A percentile compares a stretch with the other conserved stretches of the same genome.
Evolutionary conservation across 92 coral and sea anemone species (phyloP).

Genomic region (Hydrozoanthus gracilis): DNA sequence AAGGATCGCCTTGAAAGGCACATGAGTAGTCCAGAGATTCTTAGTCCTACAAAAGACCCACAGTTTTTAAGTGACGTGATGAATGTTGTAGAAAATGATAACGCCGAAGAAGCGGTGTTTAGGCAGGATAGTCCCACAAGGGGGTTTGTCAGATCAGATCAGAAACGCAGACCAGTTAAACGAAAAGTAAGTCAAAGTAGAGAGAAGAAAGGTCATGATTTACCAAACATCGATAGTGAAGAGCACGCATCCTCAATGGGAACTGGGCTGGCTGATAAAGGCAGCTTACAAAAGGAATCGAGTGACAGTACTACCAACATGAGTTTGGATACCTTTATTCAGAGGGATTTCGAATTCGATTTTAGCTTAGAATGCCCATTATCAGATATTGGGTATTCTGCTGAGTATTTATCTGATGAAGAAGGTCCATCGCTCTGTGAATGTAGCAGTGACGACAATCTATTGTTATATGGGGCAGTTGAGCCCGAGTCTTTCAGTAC

Average conservation of each 20-base stretch:
- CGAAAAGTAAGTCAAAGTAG: constrained; percentile 11
- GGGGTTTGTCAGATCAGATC: constrained; percentile 47
- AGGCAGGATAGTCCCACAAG: not conserved
- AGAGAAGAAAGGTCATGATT: not conserved
- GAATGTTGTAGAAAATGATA: not conserved
- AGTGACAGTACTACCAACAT: not conserved
- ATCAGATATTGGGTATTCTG: constrained; percentile 28
- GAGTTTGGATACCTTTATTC: constrained; percentile 14
- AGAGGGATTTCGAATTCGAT: constrained; percentile 14
- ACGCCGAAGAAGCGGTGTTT: not conserved
- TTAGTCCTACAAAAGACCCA: constrained; percentile 61
- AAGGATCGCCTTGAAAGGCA: constrained; percentile 55
- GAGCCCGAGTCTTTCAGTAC: constrained; percentile 23
- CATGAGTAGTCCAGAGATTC: constrained; percentile 85
- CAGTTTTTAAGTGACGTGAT: constrained; percentile 1
- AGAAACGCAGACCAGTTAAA: constrained; percentile 49
- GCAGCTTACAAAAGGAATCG: not conserved
- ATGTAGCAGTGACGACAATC: not conserved
- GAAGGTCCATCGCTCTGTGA: not conserved
- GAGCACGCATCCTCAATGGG: not conserved
- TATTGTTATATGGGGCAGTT: not conserved
- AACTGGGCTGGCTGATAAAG: not conserved
- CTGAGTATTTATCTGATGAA: constrained; percentile 26
- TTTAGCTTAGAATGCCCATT: not conserved
- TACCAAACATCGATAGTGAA: not conserved